Conservation (phyloP, 2,113 vertebrate genomes). For the Prietella phreatophila region DNA sequence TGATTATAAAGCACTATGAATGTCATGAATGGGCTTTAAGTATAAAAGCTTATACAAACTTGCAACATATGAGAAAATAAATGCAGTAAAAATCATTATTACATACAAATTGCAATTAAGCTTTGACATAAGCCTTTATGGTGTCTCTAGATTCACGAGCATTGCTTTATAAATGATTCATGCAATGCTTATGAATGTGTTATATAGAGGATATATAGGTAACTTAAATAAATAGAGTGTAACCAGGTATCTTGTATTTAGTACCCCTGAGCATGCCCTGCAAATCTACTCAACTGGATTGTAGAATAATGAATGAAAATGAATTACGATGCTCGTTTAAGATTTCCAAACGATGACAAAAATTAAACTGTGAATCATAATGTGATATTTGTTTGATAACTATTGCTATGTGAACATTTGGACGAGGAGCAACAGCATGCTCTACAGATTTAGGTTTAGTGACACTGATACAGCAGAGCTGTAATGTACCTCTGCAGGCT, state of each 20-base stretch:
- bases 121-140: not conserved
- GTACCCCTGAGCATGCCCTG: not conserved
- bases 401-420: not conserved
- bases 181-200: not conserved
- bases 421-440: not conserved
- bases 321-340: not conserved
- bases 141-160: no score
- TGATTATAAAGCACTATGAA: not conserved
- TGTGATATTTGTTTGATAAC: not conserved
- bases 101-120: not conserved
- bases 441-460: not conserved
- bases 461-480: not conserved
- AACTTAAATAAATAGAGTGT: not conserved
- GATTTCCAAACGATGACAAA: not conserved
- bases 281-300: not conserved
- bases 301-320: not conserved
- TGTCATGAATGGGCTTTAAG: not conserved
- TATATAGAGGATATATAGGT: not conserved
- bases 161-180: not conserved
- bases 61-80: not conserved
- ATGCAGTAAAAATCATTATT: not conserved
- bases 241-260: not conserved
- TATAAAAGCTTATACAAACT: not conserved
- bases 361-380: not conserved
- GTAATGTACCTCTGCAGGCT: slow-evolving; percentile 38